Evolutionary conservation across 2,888 invertebrate genomes (phyloP), one percentile per base, ranked within the genome.

Genomic region (Cerastis leucographa): DNA sequence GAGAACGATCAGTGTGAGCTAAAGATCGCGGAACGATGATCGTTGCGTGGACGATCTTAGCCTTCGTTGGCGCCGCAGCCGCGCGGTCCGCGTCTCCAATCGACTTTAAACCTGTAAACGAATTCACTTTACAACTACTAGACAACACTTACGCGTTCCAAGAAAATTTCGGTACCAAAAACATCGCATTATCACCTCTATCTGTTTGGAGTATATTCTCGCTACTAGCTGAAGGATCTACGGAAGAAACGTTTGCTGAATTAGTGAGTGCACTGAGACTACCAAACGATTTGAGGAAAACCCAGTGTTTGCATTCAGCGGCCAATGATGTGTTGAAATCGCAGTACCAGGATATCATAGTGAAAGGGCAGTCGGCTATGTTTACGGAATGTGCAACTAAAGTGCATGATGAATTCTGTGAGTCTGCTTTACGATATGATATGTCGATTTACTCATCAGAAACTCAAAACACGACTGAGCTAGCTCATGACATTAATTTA

Each of bases 401-500:
- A 81, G 90, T 96, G 5, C 95, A 96, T 75, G 91, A 92, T 2
- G 96, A 96, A 64, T 96, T 96, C 81, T 96, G 96, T 83, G 89
- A 94, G 84, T 92, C 95, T 1, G 96, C 96, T 0, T 85, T 88
- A 2, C 82, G 90, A 29, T 98, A 98, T 86, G 94, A 94, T 22
- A 97, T 97, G 14, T 94, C 97, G 79, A 93, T 97, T 8, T 94
- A 95, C 68, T 95, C 97, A 1, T 96, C 97, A 0, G 96, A 98
- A 90, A 97, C 97, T 77, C 93, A 91, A 11, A 96, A 97, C 25
- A 94, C 96, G 4, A 93, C 94, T 0, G 94, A 94, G 73, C 82
- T 96, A 6, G 97, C 98, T 0, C 89, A 94, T 22, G 92, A 94
- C 68, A 98, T 99, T 65, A 98, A 98, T 90, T 92, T 96, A 8